Conservation (phyloP, 2,113 vertebrate species). For the Equus quagga region DNA sequence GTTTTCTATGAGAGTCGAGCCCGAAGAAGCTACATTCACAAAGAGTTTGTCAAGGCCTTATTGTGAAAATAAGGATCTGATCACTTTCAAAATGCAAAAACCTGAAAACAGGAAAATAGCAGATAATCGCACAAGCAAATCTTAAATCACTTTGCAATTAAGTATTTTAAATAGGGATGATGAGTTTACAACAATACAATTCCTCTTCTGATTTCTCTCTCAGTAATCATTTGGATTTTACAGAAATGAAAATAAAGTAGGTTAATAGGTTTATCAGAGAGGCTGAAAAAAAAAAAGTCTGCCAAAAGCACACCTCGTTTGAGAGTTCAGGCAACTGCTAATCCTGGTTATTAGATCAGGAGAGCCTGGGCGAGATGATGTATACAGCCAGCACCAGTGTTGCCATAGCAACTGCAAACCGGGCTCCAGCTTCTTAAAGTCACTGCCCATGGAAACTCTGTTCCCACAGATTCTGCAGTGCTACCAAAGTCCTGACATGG, state of each 20-base stretch:
- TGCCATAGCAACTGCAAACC: slow-evolving; percentile 81
- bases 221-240: slow-evolving; percentile 64
- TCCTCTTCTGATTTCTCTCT: background rate
- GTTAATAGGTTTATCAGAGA: slow-evolving; percentile 23
- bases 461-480: slow-evolving; percentile 68
- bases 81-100: slow-evolving; percentile 39
- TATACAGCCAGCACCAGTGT: slow-evolving; percentile 57
- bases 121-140: background rate
- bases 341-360: slow-evolving; percentile 71
- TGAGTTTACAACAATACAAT: slow-evolving; percentile 46
- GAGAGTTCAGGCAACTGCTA: slow-evolving; percentile 65
- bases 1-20: slow-evolving; percentile 17
- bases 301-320: slow-evolving; percentile 52
- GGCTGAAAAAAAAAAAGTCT: background rate
- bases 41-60: background rate
- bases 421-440: slow-evolving; percentile 62
- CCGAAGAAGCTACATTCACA: background rate
- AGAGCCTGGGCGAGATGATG: slow-evolving; percentile 57
- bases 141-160: slow-evolving; percentile 1
- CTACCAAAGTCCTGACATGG: slow-evolving; percentile 41
- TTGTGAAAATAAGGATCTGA: background rate
- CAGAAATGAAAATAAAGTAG: slow-evolving; percentile 60
- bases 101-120: background rate
- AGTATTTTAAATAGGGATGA: slow-evolving; percentile 35
- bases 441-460: slow-evolving; percentile 47